Base-by-base conservation (phyloP, 2,113 vertebrate species). In the Tricholaema leucomelas region DNA sequence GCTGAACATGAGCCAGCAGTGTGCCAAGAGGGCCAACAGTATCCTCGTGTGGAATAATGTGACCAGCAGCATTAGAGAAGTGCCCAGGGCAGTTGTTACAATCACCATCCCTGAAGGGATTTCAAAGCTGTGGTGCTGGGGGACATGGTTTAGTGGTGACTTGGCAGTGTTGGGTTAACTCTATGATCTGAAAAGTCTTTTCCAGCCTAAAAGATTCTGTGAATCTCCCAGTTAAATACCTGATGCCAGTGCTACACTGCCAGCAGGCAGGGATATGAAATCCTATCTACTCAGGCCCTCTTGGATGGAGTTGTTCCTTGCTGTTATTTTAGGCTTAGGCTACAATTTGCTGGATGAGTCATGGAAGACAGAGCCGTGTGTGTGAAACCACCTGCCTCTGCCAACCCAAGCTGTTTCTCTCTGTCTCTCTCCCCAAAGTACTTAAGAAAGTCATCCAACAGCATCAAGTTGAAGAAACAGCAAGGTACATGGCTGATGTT, bases 351-450 rank as follows among this genome's bases (percentile, higher is more conserved):
- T 86, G 72, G 76, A 88, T 91, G 85, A 91, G 85, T 83, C 86
- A 84, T 65, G 61, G 85, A 88, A 93, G 95, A 92, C 8, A 91
- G 50, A 85, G 55, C 61, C 0, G 0, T 58, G 83, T 85, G 75
- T 88, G 91, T 95, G 88, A 92, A 96, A 91, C 40, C 9, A 78
- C 73, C 18, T 88, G 65, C 44, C 73, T 72, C 80, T 95, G 92
- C 94, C 94, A 95, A 92, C 1, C 5, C 92, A 95, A 95, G 77
- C 94, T 95, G 76, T 95, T 95, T 93, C 83, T 81, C 2, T 3
- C 66, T 61, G 73, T 75, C n/a, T 88, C n/a, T 79, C 65, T 90
- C 85, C 88, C 93, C 42, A 82, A 92, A 86, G 90, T 58, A 60
- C 82, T 88, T 88, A 90, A 81, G 58, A 83, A 95, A 92, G 83